Evolutionary conservation across 2,888 invertebrate genomes (phyloP), one percentile per base, ranked within the genome.

Genomic region (Ophion obscuratus): DNA sequence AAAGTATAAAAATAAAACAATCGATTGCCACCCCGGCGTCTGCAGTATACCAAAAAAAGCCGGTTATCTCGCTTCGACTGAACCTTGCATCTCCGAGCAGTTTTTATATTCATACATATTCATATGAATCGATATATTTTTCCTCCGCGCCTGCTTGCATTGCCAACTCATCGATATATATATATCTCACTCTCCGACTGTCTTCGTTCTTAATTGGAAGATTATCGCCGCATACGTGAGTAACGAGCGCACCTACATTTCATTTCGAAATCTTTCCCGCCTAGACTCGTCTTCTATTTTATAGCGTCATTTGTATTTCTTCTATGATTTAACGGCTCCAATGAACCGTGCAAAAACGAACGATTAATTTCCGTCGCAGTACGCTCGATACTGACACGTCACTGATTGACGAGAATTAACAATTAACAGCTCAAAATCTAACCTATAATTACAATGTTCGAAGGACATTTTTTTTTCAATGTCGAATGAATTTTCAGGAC

Each of bases 1-100:
- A 57, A 70, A 70, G 61, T 70, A 79, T 62, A 70, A 79, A 70
- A 61, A 79, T 70, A 79, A 70, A 70, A 70, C 61, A 70, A 79
- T 79, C 70, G 70, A 79, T 70, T 31, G 70, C 40, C 40, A 59
- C 47, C 61, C 78, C 70, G 70, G 70, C 47, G 70, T 47, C 53
- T 40, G n/a, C 36, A 59, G 67, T 77, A 67, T 59, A 67, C 20
- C 64, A 53, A 11, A 64, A 62, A 71, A 79, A 64, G 71, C 71
- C 64, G 71, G 79, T 79, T 79, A 79, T 79, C 53, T 70, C 44
- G 59, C 20, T 36, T 27, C 44, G 20, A 53, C 17, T 64, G 79
- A 64, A 73, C 71, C 71, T 80, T 62, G 79, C n/a, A 64, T 64
- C 57, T 31, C 2, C 9, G 53, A 24, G 17, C 31, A 53, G 31